phyloP scores from a whole-genome alignment of 2,113 vertebrate species.

The Brevimyrus niger region DNA sequence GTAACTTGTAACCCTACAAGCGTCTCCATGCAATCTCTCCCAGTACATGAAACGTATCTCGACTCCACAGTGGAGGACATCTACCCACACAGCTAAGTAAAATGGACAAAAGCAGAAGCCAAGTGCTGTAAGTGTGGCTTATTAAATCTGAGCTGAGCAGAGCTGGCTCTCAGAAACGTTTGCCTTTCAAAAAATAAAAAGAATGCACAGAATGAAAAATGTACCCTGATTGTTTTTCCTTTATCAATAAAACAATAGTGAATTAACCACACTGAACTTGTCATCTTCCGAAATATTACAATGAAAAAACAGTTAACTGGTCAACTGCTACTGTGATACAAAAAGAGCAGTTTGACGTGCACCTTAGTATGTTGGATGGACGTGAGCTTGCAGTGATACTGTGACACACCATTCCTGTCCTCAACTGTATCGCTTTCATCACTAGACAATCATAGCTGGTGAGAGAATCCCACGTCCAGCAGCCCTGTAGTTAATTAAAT shows the following conservation, averaged over 20 bases:
- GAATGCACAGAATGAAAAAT: constrained; percentile 1
- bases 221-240: constrained; percentile 24
- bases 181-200: neutral
- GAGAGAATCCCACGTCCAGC: neutral
- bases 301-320: neutral
- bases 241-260: neutral
- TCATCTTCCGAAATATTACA: neutral
- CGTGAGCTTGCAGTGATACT: neutral
- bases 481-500: neutral
- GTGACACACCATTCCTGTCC: neutral
- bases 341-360: neutral
- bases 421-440: neutral
- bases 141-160: neutral
- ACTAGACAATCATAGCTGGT: neutral
- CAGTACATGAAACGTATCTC: neutral
- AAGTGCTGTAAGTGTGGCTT: neutral
- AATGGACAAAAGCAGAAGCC: constrained; percentile 1
- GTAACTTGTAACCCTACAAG: neutral
- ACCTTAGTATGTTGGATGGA: neutral
- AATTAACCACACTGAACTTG: neutral
- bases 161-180: neutral
- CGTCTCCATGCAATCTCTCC: neutral
- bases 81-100: neutral
- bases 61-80: constrained; percentile 7
- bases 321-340: neutral